Base-by-base conservation (phyloP, 2,797 vertebrate species). In the Cuniculus paca region DNA sequence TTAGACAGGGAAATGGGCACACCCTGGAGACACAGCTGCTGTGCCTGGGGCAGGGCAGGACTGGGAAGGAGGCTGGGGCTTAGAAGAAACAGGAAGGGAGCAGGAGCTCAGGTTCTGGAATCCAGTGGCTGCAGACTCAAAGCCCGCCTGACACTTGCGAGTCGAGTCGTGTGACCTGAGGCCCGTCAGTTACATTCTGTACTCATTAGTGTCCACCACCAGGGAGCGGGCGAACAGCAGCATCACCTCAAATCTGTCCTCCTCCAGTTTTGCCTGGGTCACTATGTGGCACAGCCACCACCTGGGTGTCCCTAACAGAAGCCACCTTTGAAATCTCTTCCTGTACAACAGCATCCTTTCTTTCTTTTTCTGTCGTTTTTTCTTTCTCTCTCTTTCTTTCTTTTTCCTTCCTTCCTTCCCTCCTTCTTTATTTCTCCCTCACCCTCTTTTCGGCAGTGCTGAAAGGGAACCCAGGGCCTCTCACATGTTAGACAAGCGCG, bases 41-140 rank as follows among this genome's bases (percentile, higher is more conserved):
- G 65, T n/a, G 16, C n/a, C 36, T 36, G 22, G 63, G 68, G 31
- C 1, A 0, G 14, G 83, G 19, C 39, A 9, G 86, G 8, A 20
- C 16, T 13, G 54, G 28, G 28, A 16, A 34, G 8, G 77, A n/a
- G 19, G 42, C 7, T 8, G 91, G 8, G 13, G 5, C 24, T 3
- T 16, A 2, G 26, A 45, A 16, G 48, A 42, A 72, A 72, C 24
- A 7, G 34, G 56, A 58, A 6, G 5, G 13, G 42, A 70, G 31
- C 20, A 28, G 72, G 26, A 54, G 45, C 11, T 0, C 0, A 4
- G 60, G 52, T 52, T 72, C 17, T 6, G 34, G 50, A 16, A 36
- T 36, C 48, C 36, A 52, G 63, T 1, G 58, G 1, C 0, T 0
- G 0, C 13, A 26, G 61, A 42, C 91, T 36, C 45, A 61, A 1